These are phyloP conservation scores for Nomada ferruginata DNA, from an alignment of 2,888 invertebrate genomes.

Conservation along the genomic window DNA sequence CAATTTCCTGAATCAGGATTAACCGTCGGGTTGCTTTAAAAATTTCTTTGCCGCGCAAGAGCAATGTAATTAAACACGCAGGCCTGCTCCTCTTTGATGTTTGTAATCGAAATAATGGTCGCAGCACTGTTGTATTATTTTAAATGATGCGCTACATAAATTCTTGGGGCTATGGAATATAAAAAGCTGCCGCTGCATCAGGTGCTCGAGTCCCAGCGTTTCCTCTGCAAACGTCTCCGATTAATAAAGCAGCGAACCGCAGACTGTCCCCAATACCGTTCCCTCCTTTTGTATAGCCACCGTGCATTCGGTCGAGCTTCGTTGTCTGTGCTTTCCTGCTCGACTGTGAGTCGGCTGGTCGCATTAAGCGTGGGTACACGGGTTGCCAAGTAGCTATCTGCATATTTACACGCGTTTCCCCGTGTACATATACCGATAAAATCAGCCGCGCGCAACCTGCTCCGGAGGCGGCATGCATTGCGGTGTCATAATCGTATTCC, in stretches of 20 bases:
- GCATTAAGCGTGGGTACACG: constrained; percentile 52
- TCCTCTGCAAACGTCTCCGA: constrained; percentile 62
- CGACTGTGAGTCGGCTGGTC: constrained; percentile 13
- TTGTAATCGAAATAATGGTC: too few species aligned
- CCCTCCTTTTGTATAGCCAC: not conserved
- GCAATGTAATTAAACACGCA: too few species aligned
- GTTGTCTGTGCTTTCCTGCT: constrained; percentile 18
- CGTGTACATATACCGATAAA: constrained; percentile 45
- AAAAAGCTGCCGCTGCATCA: not conserved
- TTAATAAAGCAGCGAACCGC: constrained; percentile 59
- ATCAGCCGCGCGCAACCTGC: constrained; percentile 53
- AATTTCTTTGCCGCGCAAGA: too few species aligned
- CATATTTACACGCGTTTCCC: constrained; percentile 57
- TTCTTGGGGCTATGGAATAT: too few species aligned
- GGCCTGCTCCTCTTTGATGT: too few species aligned
- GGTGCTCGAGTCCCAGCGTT: constrained; percentile 70
- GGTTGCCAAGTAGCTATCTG: constrained; percentile 53
- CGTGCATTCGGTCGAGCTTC: not conserved
- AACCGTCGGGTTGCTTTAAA: too few species aligned
- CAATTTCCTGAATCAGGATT: too few species aligned
- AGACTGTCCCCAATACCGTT: constrained; percentile 13
- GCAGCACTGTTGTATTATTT: too few species aligned
- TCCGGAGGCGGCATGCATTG: constrained; percentile 20
- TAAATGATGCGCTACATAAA: too few species aligned
- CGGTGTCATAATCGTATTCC: constrained; percentile 56